A percentile compares a stretch with the other conserved stretches of the same genome.
Conservation (phyloP, 2,888 invertebrate genomes). For the Diaperis boleti region DNA sequence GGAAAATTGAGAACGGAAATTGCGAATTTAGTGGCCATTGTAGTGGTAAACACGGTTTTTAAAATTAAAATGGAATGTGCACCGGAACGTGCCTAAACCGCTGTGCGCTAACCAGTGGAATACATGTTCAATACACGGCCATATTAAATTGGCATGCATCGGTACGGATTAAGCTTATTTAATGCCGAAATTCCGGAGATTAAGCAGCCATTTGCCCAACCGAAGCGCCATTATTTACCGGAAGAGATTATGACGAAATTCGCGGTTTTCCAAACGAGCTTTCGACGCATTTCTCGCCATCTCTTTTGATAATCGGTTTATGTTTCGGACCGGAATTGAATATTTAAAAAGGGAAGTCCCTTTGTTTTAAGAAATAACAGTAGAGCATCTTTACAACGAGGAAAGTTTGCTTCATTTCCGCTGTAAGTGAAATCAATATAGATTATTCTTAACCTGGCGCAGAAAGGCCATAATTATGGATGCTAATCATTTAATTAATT, state of each 20-base stretch:
- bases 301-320: conserved; percentile 22
- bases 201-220: conserved; percentile 35
- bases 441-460: no score
- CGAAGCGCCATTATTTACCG: conserved; percentile 31
- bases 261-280: conserved; percentile 38
- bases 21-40: conserved; percentile 52
- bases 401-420: no score
- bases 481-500: no score
- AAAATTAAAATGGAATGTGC: conserved; percentile 58
- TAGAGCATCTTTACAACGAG: no score
- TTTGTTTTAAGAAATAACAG: no score
- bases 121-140: conserved; percentile 53
- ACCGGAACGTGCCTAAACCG: conserved; percentile 57
- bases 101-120: conserved; percentile 48
- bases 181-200: conserved; percentile 49
- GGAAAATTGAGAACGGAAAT: conserved; percentile 54
- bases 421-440: no score
- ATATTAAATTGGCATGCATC: conserved; percentile 59
- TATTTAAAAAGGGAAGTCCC: conserved; percentile 42
- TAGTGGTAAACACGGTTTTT: conserved; percentile 50
- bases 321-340: conserved; percentile 32
- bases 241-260: conserved; percentile 36
- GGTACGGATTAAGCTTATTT: conserved; percentile 55
- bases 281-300: conserved; percentile 24
- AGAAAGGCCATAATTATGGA: no score